Conservation (phyloP, 1,140 invertebrate genomes). For the Amyelois transitella region DNA sequence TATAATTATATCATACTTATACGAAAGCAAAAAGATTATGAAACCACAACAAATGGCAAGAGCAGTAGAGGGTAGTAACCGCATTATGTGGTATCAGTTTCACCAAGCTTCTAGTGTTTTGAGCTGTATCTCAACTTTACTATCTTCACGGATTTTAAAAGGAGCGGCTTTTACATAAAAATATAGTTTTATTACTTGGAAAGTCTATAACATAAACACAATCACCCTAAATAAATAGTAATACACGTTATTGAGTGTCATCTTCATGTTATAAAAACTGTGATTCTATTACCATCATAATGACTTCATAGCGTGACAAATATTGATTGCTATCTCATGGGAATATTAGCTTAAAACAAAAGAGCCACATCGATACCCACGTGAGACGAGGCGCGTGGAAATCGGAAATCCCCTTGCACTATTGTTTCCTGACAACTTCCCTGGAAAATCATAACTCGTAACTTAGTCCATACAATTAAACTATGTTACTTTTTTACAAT, state of each 20-base stretch:
- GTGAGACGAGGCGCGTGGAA: slow-evolving; percentile 34
- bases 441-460: slow-evolving; percentile 26
- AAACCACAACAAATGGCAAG: too few relatives aligned
- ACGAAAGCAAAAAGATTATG: background rate
- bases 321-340: slow-evolving; percentile 35
- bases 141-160: too few relatives aligned
- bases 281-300: background rate
- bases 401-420: slow-evolving; percentile 59
- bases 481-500: slow-evolving; percentile 37
- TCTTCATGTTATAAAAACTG: background rate
- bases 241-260: background rate
- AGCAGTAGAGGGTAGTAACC: background rate
- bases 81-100: background rate
- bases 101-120: background rate
- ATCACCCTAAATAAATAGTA: too few relatives aligned
- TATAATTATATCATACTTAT: background rate
- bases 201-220: too few relatives aligned
- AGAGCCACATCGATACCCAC: slow-evolving; percentile 23
- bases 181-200: too few relatives aligned
- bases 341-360: slow-evolving; percentile 50
- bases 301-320: slow-evolving; percentile 22
- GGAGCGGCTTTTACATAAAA: too few relatives aligned
- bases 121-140: background rate
- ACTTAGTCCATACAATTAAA: slow-evolving; percentile 31
- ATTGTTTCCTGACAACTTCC: slow-evolving; percentile 53